Evolutionary conservation across 2,113 vertebrate genomes (phyloP), one percentile per base, ranked within the genome.

Genomic region (Cavia porcellus): DNA sequence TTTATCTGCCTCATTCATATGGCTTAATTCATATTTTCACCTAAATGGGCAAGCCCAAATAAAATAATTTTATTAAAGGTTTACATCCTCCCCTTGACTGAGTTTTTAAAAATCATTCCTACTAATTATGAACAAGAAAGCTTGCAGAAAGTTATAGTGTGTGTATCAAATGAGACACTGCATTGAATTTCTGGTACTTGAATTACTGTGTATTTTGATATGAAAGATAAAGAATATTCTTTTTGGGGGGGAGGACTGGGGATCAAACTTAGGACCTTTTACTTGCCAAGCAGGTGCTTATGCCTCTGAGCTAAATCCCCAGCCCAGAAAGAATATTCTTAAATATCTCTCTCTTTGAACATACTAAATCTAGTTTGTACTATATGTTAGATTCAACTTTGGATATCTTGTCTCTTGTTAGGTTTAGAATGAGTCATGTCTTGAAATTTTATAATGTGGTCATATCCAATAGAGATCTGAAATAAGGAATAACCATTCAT

Each of bases 401-500:
- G 22, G 52, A 14, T 61, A 59, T 66, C 52, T 85, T 74, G 95
- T 80, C 57, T 89, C 9, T 57, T 79, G 35, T 86, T 88, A 87
- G 22, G 9, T 83, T 91, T 55, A 66, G n/a, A 47, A 2, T 45
- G 89, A 80, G 52, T 82, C 61, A 7, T 64, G n/a, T 62, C 93
- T 94, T 96, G 45, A 89, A 94, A 77, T 45, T 59, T 93, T 25
- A 50, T 68, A n/a, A 52, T 24, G 79, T 92, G n/a, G 52, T 62
- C 28, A 62, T 5, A 52, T 93, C 38, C 28, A 84, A 11, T 38
- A 83, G 17, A 15, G 8, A 1, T 66, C 17, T 61, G 25, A 92
- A 85, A 92, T 70, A 62, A 94, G 42, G 55, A 95, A 55, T 45
- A n/a, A 30, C 2, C 50, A 47, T 5, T 66, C 62, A 85, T 3